Conservation (phyloP, 2,888 invertebrate genomes). For the Chrysolina oricalcia region DNA sequence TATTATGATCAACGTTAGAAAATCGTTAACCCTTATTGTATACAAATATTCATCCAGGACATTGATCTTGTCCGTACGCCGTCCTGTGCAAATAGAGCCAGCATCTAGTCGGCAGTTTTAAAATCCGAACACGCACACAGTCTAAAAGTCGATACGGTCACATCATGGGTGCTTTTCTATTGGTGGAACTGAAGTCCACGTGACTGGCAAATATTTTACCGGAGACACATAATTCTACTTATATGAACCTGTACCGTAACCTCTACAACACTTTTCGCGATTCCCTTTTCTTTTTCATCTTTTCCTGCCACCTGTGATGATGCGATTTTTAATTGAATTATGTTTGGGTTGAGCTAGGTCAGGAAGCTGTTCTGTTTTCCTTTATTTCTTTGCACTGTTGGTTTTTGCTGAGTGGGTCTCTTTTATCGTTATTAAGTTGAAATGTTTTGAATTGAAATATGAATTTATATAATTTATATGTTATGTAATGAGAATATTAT, state of each 20-base stretch:
- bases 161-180: constrained; percentile 53
- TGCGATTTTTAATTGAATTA: constrained; percentile 64
- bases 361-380: constrained; percentile 29
- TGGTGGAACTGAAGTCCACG: constrained; percentile 56
- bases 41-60: constrained; percentile 18
- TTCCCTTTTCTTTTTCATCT: constrained; percentile 56
- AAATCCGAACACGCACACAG: constrained; percentile 56
- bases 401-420: not conserved
- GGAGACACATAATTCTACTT: constrained; percentile 56
- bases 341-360: constrained; percentile 63
- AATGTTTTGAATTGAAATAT: constrained; percentile 11
- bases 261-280: constrained; percentile 48
- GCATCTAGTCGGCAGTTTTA: constrained; percentile 54
- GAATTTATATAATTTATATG: constrained; percentile 1
- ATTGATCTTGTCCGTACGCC: constrained; percentile 48
- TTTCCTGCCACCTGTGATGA: constrained; percentile 54
- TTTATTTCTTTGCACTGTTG: constrained; percentile 26
- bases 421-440: not conserved
- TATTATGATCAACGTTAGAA: not conserved
- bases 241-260: constrained; percentile 50
- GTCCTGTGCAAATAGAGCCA: constrained; percentile 50
- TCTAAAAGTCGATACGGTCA: constrained; percentile 61
- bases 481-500: not conserved
- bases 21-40: not conserved
- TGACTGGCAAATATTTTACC: constrained; percentile 27